Conservation (phyloP, 2,888 invertebrate species). For the Lasioglossum malachurum region DNA sequence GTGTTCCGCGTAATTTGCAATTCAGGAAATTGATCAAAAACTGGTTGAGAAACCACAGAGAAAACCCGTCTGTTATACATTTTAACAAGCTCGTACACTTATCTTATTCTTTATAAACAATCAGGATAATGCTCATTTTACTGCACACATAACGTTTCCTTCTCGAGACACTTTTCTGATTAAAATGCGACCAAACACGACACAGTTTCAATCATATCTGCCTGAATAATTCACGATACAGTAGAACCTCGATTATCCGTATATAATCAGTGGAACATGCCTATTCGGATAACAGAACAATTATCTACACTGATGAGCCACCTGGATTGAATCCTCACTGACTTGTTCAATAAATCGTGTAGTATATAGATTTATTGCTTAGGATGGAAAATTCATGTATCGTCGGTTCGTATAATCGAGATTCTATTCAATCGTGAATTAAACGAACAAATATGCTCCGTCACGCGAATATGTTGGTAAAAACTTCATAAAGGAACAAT, state of each 20-base stretch:
- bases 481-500: neutral
- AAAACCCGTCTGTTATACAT: neutral
- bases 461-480: neutral
- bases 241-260: neutral
- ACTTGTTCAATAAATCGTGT: neutral
- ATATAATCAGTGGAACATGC: too few species aligned
- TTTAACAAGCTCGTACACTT: neutral
- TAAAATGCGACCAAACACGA: neutral
- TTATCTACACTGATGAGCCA: too few species aligned
- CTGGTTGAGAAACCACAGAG: neutral
- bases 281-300: neutral
- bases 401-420: neutral
- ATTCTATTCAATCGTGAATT: neutral
- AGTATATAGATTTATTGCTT: neutral
- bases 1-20: slow-evolving; percentile 19
- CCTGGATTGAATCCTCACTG: neutral
- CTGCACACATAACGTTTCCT: neutral
- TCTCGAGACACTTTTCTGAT: neutral
- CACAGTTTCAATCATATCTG: neutral
- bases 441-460: neutral
- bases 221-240: neutral
- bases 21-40: slow-evolving; percentile 26
- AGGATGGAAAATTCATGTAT: neutral
- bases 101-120: neutral
- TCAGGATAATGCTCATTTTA: too few species aligned